phyloP scores from a whole-genome alignment of 2,113 vertebrate species.

The Gallinago media region DNA sequence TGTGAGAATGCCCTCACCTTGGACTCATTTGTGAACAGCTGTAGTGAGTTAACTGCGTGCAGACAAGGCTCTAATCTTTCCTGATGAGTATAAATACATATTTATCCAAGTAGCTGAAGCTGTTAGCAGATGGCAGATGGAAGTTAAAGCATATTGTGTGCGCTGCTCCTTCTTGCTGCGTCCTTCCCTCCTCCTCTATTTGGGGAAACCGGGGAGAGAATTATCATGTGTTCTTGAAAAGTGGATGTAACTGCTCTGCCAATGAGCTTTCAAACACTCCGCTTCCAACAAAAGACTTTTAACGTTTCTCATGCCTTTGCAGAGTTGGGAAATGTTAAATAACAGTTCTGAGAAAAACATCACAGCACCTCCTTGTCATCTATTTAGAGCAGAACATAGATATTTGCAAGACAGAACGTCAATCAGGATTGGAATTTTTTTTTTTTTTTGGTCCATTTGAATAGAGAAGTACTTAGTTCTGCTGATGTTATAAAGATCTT shows the following conservation, averaged over 20 bases:
- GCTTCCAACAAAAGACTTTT: slow-evolving; percentile 27
- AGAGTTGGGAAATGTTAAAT: slow-evolving; percentile 31
- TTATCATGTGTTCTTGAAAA: slow-evolving; percentile 25
- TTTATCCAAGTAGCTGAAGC: slow-evolving; percentile 49
- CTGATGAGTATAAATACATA: slow-evolving; percentile 1
- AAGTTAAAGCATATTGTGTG: slow-evolving; percentile 43
- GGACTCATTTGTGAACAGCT: not conserved
- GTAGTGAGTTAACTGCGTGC: not conserved
- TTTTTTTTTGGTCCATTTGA: not conserved
- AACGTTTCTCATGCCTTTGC: slow-evolving; percentile 29
- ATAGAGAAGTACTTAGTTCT: not conserved
- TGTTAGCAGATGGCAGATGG: slow-evolving; percentile 55
- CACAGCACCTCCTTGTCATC: not conserved
- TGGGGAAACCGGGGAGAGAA: slow-evolving; percentile 17
- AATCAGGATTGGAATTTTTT: not conserved
- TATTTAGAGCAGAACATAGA: not conserved
- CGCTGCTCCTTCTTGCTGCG: not conserved
- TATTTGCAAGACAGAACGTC: slow-evolving; percentile 15
- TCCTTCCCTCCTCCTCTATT: not conserved
- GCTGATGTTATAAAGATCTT: not conserved
- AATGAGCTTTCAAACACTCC: slow-evolving; percentile 32
- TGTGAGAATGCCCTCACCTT: slow-evolving; percentile 11
- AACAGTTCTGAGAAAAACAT: slow-evolving; percentile 24
- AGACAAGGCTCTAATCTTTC: slow-evolving; percentile 1
- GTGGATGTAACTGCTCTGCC: slow-evolving; percentile 28